Evolutionary conservation across 2,797 vertebrate genomes (phyloP).

Genomic region (Acrocephalus scirpaceus): DNA sequence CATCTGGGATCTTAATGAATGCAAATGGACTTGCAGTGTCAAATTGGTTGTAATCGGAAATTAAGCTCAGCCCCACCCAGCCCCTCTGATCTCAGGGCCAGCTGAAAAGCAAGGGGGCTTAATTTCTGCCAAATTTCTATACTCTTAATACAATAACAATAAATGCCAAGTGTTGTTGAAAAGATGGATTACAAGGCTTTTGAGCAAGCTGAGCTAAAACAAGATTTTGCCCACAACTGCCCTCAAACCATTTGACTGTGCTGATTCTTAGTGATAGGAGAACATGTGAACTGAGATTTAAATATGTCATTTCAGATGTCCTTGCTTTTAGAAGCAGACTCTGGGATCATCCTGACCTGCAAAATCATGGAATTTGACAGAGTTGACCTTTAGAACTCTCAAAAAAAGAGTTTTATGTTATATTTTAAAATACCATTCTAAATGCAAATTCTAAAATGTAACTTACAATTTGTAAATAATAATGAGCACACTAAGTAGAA

Average conservation of each 20-base stretch:
- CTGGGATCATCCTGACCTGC: neutral
- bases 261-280: neutral
- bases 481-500: neutral
- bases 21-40: neutral
- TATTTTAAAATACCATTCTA: neutral
- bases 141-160: neutral
- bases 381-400: neutral
- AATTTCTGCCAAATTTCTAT: neutral
- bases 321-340: neutral
- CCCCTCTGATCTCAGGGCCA: neutral
- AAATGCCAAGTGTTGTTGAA: neutral
- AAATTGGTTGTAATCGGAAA: neutral
- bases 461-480: neutral
- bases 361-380: neutral
- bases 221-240: neutral
- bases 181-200: neutral
- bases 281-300: neutral
- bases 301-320: neutral
- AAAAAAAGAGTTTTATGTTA: neutral
- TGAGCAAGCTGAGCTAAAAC: neutral
- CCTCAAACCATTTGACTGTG: neutral
- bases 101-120: neutral
- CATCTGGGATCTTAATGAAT: neutral
- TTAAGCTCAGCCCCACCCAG: neutral
- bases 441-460: neutral